These are phyloP conservation scores for Indicator maculatus DNA, from an alignment of 2,113 vertebrate species.

Conservation along the genomic window DNA sequence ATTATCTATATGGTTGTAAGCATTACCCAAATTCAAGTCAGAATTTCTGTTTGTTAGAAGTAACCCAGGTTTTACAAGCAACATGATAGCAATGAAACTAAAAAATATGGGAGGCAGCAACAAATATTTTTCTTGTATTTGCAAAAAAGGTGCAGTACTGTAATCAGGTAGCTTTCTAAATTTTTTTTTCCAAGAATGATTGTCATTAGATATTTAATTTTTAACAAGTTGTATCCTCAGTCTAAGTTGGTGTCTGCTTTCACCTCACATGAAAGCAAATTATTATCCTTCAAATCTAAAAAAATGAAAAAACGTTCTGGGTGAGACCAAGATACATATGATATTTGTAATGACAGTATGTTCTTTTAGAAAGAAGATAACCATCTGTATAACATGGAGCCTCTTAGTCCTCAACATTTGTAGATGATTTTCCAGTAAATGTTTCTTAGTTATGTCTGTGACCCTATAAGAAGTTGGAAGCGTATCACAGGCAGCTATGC, in stretches of 20 bases:
- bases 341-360: conserved; percentile 33
- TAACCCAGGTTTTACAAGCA: conserved; percentile 46
- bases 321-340: conserved; percentile 22
- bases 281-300: neutral
- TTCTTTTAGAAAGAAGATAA: conserved; percentile 15
- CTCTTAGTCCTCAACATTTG: neutral
- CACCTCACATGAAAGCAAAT: neutral
- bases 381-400: conserved; percentile 18
- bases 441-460: neutral
- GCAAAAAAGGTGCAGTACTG: neutral
- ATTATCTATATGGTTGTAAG: conserved; percentile 26
- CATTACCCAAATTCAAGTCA: conserved; percentile 22
- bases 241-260: conserved; percentile 1
- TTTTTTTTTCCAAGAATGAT: neutral
- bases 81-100: neutral
- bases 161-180: neutral
- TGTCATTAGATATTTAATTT: neutral
- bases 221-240: neutral
- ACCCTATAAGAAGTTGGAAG: neutral
- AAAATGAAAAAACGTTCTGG: conserved; percentile 13
- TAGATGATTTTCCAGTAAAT: neutral
- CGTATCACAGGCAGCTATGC: neutral
- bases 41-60: neutral
- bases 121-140: conserved; percentile 15
- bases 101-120: neutral